Conservation (phyloP, 1,140 invertebrate species). For the Oncopodura yosiiana region DNA sequence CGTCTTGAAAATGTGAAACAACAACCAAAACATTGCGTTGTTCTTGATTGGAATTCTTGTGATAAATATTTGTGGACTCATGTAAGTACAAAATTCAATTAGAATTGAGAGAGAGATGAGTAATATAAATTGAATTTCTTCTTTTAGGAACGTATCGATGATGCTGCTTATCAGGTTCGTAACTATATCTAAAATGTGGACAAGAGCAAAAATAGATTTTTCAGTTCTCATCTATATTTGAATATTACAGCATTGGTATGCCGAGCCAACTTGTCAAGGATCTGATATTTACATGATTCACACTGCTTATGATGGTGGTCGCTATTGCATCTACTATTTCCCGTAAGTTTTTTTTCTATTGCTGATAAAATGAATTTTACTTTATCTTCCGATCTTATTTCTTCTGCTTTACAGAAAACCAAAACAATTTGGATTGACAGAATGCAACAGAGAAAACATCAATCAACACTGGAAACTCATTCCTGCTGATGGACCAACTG, state of each 20-base stretch:
- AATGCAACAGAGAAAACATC: conserved; percentile 9
- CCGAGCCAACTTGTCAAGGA: background rate
- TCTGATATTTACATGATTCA: conserved; percentile 2
- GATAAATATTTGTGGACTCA: conserved; percentile 9
- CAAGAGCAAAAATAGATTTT: no score
- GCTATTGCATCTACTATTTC: conserved; percentile 4
- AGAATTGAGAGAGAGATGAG: background rate
- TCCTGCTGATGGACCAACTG: no score
- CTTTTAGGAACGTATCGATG: conserved; percentile 1
- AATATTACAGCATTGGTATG: conserved; percentile 13
- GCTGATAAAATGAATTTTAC: background rate
- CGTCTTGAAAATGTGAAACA: conserved; percentile 7
- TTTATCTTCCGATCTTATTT: no score
- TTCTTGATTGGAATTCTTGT: conserved; percentile 10
- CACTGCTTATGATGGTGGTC: conserved; percentile 3
- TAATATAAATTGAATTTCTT: background rate
- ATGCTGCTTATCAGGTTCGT: conserved; percentile 3
- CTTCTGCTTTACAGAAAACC: background rate
- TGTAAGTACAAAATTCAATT: background rate
- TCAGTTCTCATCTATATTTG: no score
- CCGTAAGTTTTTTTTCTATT: background rate
- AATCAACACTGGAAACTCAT: conserved; percentile 14
- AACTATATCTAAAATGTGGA: no score
- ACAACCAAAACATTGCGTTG: background rate
- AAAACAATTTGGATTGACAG: background rate